Evolutionary conservation across 2,888 invertebrate genomes (phyloP).

Genomic region (Orthonychiurus folsomi): DNA sequence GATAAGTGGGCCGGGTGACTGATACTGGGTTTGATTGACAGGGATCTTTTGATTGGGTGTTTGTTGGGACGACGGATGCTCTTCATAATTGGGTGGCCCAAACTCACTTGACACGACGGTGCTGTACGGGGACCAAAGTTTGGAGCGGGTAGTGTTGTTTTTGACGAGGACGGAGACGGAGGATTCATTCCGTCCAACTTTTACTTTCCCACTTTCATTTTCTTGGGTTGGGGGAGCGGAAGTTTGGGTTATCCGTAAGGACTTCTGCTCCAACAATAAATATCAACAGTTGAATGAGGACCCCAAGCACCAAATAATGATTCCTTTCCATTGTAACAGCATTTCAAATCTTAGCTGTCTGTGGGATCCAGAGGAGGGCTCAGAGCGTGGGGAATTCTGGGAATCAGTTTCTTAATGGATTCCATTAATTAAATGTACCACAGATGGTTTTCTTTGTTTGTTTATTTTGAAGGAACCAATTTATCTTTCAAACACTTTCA

Average conservation of each 20-base stretch:
- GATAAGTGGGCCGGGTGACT: conserved; percentile 26
- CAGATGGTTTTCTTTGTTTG: no score
- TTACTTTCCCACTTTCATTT: no score
- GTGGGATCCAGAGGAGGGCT: no score
- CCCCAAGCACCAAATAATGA: background rate
- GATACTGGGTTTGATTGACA: background rate
- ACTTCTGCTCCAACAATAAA: background rate
- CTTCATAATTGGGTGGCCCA: background rate
- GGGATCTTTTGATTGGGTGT: background rate
- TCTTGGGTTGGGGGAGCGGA: no score
- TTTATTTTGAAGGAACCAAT: background rate
- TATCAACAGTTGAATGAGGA: background rate
- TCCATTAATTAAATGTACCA: no score
- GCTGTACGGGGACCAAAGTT: conserved; percentile 10
- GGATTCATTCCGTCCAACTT: no score
- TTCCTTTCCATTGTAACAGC: background rate
- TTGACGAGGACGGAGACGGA: background rate
- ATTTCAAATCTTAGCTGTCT: no score
- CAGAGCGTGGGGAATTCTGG: no score
- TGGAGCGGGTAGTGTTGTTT: background rate
- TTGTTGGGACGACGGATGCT: background rate
- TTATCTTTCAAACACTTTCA: background rate
- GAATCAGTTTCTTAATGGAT: no score
- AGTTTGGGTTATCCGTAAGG: no score
- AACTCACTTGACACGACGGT: background rate